Base-by-base conservation (phyloP, 2,888 invertebrate genomes). In the Selenia dentaria region DNA sequence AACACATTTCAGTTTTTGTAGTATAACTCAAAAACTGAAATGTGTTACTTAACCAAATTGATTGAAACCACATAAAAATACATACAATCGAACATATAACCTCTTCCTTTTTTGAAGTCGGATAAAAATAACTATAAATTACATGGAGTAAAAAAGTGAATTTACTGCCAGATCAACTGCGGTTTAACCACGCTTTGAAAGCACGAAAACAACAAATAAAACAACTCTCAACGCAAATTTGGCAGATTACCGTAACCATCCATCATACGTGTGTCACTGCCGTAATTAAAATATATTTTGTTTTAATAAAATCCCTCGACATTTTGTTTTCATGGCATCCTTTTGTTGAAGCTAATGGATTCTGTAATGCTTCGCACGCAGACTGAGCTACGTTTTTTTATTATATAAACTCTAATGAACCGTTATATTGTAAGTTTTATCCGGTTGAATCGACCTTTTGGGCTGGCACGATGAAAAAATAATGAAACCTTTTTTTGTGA, bases 281-380 rank as follows among this genome's bases (percentile, higher is more conserved):
- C 8, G 62, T 70, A 70, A 74, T 74, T 73, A 74, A 73, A 70
- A 71, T 69, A 64, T 68, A 67, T 67, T 71, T 74, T 71, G 70
- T 72, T 62, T 62, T 53, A 64, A 45, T 48, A 62, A 62, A 41
- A 48, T 54, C 38, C 51, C 45, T 51, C 54, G 54, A 51, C 60
- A 62, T 64, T 67, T 64, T 65, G 58, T 54, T 55, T 49, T 47
- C 57, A 12, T 28, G 22, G 33, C 41, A 35, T 40, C 40, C 40
- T 62, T 67, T 74, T 72, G 70, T 73, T 67, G 33, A 22, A 43
- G 54, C 64, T 72, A 73, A 73, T 73, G 68, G 71, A 54, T 62
- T 62, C 56, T 49, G 47, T 63, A 61, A 63, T 63, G 56, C 57
- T 42, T 44, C 28, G 62, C 52, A 53, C 56, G 53, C 59, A 59